phyloP scores from a whole-genome alignment of 2,888 invertebrate genomes.

The Acleris holmiana region DNA sequence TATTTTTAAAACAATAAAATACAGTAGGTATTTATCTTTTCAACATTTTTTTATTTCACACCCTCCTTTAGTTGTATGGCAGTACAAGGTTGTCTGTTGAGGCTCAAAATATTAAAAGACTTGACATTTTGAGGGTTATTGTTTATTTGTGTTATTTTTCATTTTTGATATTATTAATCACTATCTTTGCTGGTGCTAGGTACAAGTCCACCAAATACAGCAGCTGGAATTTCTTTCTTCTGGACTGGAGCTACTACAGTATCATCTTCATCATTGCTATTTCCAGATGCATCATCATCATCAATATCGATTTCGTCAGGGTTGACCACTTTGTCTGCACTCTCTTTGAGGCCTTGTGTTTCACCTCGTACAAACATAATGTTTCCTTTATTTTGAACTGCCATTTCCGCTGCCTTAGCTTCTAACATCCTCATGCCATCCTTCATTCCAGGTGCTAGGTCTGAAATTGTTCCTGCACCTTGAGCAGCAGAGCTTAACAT shows the following conservation, averaged over 20 bases:
- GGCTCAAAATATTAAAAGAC: too few relatives aligned
- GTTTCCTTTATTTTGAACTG: slow-evolving; percentile 82
- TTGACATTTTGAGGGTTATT: too few relatives aligned
- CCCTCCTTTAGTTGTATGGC: too few relatives aligned
- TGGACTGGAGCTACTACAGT: slow-evolving; percentile 89
- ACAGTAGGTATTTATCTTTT: too few relatives aligned
- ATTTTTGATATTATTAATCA: slow-evolving; percentile 26
- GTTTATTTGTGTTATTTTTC: too few relatives aligned
- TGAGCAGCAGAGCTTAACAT: slow-evolving; percentile 92
- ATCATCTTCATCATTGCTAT: slow-evolving; percentile 84
- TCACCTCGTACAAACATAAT: slow-evolving; percentile 95
- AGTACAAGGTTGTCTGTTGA: too few relatives aligned
- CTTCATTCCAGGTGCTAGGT: slow-evolving; percentile 89
- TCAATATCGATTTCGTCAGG: slow-evolving; percentile 95
- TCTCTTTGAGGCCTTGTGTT: slow-evolving; percentile 89
- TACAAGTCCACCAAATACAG: slow-evolving; percentile 94
- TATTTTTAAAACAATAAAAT: too few relatives aligned
- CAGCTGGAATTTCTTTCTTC: slow-evolving; percentile 93
- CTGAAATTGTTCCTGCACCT: slow-evolving; percentile 87
- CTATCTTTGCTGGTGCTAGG: slow-evolving; percentile 56
- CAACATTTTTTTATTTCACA: too few relatives aligned
- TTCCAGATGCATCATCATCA: slow-evolving; percentile 89
- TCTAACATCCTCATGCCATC: slow-evolving; percentile 96
- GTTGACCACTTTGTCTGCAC: slow-evolving; percentile 89
- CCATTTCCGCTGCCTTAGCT: slow-evolving; percentile 91